Evolutionary conservation across 1,140 invertebrate species (phyloP).

Genomic region (Drosophila truncata): DNA sequence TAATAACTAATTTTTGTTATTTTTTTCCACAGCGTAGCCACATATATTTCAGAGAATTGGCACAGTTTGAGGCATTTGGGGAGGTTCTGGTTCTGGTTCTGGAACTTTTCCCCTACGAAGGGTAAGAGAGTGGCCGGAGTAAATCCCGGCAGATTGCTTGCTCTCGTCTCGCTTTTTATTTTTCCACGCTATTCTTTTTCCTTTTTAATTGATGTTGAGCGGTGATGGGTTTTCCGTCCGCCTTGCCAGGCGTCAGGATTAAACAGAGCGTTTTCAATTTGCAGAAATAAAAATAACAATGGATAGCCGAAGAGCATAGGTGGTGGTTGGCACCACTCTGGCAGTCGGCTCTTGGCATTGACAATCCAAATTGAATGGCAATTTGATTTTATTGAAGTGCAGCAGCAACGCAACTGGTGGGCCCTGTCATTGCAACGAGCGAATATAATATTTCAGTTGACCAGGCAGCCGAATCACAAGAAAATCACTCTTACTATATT

Average conservation of each 20-base stretch:
- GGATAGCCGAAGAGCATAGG: slow-evolving; percentile 18
- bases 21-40: neutral
- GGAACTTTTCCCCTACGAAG: neutral
- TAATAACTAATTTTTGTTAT: neutral
- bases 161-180: slow-evolving; percentile 35
- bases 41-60: slow-evolving; percentile 19
- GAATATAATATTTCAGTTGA: slow-evolving; percentile 75
- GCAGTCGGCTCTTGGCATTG: slow-evolving; percentile 12
- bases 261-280: slow-evolving; percentile 73
- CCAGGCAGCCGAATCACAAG: slow-evolving; percentile 46
- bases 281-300: slow-evolving; percentile 59
- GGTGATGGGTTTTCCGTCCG: slow-evolving; percentile 69
- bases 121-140: slow-evolving; percentile 13
- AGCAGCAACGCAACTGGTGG: slow-evolving; percentile 67
- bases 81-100: neutral
- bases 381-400: slow-evolving; percentile 66
- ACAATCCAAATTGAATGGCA: slow-evolving; percentile 77
- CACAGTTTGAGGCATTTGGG: slow-evolving; percentile 37
- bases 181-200: slow-evolving; percentile 19
- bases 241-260: slow-evolving; percentile 58
- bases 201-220: slow-evolving; percentile 53
- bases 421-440: slow-evolving; percentile 57
- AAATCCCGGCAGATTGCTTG: slow-evolving; percentile 36
- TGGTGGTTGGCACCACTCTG: slow-evolving; percentile 5
- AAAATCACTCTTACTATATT: slow-evolving; percentile 26